These are phyloP conservation scores for Odontophorus gujanensis DNA, from an alignment of 2,113 vertebrate genomes.

Conservation along the genomic window DNA sequence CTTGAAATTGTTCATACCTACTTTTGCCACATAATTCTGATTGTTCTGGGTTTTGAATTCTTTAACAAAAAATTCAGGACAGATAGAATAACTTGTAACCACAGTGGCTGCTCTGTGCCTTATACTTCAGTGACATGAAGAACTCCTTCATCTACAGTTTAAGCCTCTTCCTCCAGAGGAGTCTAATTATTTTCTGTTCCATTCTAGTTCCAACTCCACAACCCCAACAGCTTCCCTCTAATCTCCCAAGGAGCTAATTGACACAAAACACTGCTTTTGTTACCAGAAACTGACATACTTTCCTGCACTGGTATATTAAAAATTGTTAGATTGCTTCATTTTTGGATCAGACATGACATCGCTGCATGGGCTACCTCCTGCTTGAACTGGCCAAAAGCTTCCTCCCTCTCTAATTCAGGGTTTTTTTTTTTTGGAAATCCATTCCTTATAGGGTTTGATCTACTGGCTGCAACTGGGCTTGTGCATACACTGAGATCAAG, in stretches of 20 bases:
- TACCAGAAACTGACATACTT: neutral
- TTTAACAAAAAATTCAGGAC: neutral
- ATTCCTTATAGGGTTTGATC: neutral
- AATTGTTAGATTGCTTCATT: rapidly evolving
- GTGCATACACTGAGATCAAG: neutral
- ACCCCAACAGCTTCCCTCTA: neutral
- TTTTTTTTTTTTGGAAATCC: neutral
- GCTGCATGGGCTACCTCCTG: neutral
- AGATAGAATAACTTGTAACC: neutral
- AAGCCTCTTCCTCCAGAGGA: neutral
- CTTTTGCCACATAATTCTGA: neutral
- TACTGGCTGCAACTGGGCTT: neutral
- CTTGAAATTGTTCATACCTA: neutral
- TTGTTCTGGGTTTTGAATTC: neutral
- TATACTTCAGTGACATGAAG: neutral
- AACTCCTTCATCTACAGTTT: neutral
- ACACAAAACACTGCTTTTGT: neutral
- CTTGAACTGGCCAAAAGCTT: neutral
- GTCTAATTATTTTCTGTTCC: neutral
- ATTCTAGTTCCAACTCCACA: neutral
- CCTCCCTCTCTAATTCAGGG: neutral
- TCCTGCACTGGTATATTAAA: neutral
- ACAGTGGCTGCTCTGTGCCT: neutral
- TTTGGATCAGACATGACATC: neutral
- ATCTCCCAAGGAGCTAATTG: neutral